Evolutionary conservation across 2,797 vertebrate species (phyloP).

Genomic region (Salmo trutta): DNA sequence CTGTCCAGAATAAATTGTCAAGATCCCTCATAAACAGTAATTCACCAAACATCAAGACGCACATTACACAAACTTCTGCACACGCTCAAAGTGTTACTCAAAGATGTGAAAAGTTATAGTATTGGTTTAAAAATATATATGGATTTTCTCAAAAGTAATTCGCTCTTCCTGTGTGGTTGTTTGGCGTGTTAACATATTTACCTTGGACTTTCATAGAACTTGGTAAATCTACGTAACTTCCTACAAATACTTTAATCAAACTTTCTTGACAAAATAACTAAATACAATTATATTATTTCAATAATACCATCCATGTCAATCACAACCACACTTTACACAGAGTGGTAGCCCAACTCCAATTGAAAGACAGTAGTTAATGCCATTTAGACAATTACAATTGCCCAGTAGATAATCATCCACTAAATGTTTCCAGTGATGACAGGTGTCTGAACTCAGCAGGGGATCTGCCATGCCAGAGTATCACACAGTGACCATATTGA

Average conservation of each 20-base stretch:
- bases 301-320: slow-evolving; percentile 3
- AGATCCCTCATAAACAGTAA: slow-evolving; percentile 75
- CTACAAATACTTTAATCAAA: background rate
- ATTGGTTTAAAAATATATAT: background rate
- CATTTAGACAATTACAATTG: slow-evolving; percentile 37
- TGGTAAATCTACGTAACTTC: background rate
- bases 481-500: slow-evolving; percentile 11
- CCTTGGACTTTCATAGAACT: background rate
- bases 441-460: slow-evolving; percentile 17
- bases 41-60: slow-evolving; percentile 71
- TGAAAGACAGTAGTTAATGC: slow-evolving; percentile 36
- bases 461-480: slow-evolving; percentile 8
- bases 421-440: slow-evolving; percentile 31
- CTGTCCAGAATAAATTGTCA: slow-evolving; percentile 85
- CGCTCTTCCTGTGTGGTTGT: background rate
- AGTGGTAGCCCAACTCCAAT: background rate
- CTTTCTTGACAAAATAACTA: background rate
- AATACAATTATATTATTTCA: background rate
- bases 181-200: background rate
- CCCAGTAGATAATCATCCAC: slow-evolving; percentile 30
- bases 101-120: background rate
- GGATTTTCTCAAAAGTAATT: background rate
- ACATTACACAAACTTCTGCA: slow-evolving; percentile 34
- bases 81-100: slow-evolving; percentile 8
- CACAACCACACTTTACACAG: background rate